Evolutionary conservation across 2,888 invertebrate species (phyloP).

Genomic region (Glomeris marginata): DNA sequence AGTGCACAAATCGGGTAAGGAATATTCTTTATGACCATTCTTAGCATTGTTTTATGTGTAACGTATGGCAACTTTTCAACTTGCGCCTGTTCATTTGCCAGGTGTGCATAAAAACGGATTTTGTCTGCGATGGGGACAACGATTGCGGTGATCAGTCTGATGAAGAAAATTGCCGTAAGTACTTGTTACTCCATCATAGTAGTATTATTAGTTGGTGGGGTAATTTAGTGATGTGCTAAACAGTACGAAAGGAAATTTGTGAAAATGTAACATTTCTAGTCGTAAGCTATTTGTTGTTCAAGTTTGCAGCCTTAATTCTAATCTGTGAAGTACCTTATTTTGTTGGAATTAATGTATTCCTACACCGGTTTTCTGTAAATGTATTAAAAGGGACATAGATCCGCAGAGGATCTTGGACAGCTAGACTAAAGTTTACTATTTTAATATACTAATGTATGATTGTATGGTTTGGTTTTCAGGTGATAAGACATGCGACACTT

Average conservation of each 20-base stretch:
- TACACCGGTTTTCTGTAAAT: too few species aligned
- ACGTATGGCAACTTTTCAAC: background rate
- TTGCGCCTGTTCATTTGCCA: slow-evolving; percentile 3
- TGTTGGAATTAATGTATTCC: too few species aligned
- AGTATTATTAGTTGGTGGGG: too few species aligned
- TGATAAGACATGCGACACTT: slow-evolving; percentile 47
- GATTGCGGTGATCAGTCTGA: slow-evolving; percentile 88
- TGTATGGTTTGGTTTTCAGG: slow-evolving; percentile 16
- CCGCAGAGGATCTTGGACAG: too few species aligned
- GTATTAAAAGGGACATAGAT: too few species aligned
- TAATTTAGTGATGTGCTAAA: too few species aligned
- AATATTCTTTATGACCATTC: background rate
- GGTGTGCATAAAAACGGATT: slow-evolving; percentile 72
- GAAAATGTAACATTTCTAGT: too few species aligned
- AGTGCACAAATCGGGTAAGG: slow-evolving; percentile 64
- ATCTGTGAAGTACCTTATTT: too few species aligned
- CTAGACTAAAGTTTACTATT: too few species aligned
- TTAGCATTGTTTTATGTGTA: too few species aligned
- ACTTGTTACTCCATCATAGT: background rate
- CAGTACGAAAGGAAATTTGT: background rate
- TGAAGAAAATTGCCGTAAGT: slow-evolving; percentile 56
- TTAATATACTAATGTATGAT: too few species aligned
- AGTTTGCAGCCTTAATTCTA: too few species aligned
- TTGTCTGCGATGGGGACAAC: slow-evolving; percentile 78
- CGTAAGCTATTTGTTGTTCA: background rate